phyloP scores from a whole-genome alignment of 2,797 vertebrate species.

The Myotis vivesi region DNA sequence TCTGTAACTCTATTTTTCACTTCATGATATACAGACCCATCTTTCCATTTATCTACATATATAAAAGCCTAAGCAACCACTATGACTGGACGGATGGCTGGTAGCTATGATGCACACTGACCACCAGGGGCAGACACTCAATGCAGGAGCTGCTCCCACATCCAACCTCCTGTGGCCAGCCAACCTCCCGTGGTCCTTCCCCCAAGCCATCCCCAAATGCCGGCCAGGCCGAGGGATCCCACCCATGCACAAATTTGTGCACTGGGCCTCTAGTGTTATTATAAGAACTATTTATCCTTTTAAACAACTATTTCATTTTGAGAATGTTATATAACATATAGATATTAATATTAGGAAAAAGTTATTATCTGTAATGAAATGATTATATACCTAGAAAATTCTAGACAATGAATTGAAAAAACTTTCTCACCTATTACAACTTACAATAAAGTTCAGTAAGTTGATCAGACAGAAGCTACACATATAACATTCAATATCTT shows the following conservation, averaged over 20 bases:
- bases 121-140: too few species aligned
- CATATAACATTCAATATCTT: neutral
- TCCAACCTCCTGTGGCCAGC: too few species aligned
- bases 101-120: too few species aligned
- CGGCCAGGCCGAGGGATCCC: too few species aligned
- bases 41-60: neutral
- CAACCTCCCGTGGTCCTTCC: too few species aligned
- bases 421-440: neutral
- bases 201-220: too few species aligned
- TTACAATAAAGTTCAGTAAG: neutral
- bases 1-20: neutral
- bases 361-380: neutral
- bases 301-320: conserved; percentile 21
- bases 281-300: conserved; percentile 18
- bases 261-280: neutral
- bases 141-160: too few species aligned
- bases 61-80: too few species aligned
- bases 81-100: too few species aligned
- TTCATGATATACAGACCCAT: neutral
- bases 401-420: conserved; percentile 37
- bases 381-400: neutral
- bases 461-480: neutral
- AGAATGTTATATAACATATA: neutral
- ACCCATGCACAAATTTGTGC: too few species aligned
- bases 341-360: neutral